These are phyloP conservation scores for Macrotus californicus DNA, from an alignment of 2,113 vertebrate species.

Conservation along the genomic window DNA sequence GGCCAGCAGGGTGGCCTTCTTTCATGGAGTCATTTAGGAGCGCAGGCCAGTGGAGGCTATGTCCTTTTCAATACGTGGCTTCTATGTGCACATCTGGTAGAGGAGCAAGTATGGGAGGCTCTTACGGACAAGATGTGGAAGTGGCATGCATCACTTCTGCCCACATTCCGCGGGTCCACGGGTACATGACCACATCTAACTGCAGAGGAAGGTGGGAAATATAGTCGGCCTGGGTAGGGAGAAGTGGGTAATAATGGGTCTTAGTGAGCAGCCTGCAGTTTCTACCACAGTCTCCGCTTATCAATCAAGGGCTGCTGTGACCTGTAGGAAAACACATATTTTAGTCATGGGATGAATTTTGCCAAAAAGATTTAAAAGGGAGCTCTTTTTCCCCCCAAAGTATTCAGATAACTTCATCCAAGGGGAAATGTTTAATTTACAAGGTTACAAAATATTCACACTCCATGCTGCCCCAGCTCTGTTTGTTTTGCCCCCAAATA, in stretches of 20 bases:
- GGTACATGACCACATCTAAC: neutral
- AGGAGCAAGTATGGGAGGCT: neutral
- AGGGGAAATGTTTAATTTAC: neutral
- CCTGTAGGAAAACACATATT: neutral
- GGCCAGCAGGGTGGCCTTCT: neutral
- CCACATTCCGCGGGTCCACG: neutral
- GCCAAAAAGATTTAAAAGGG: constrained; percentile 7
- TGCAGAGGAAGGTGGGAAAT: neutral
- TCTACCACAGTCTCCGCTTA: neutral
- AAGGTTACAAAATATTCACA: neutral
- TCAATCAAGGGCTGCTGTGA: neutral
- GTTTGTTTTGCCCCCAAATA: neutral
- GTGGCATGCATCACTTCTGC: neutral
- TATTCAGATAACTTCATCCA: constrained; percentile 18
- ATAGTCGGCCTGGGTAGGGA: neutral
- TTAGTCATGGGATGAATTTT: constrained; percentile 11
- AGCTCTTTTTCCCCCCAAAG: neutral
- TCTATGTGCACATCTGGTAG: neutral
- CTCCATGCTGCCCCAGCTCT: neutral
- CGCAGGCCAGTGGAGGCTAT: neutral
- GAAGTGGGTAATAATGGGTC: neutral
- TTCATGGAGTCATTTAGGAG: neutral
- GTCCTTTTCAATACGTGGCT: neutral
- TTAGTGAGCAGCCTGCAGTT: neutral
- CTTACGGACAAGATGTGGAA: neutral